phyloP scores from a whole-genome alignment of 2,113 vertebrate genomes.

The Barnardius zonarius region DNA sequence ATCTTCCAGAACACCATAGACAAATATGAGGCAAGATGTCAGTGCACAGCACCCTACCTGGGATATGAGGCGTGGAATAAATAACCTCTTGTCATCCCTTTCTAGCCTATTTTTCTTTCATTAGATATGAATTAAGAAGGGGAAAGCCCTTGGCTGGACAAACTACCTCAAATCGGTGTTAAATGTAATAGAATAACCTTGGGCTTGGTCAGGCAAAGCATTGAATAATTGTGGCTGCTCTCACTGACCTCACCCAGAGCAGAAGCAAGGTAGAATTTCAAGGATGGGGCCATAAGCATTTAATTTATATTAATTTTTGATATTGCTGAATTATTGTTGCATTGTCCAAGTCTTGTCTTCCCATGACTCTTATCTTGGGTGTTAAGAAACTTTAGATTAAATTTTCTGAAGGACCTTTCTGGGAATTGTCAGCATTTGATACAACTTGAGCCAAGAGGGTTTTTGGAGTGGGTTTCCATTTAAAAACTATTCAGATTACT shows the following conservation, averaged over 20 bases:
- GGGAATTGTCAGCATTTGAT: neutral
- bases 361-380: neutral
- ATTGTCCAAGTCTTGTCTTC: neutral
- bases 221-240: neutral
- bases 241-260: neutral
- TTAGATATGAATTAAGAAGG: neutral
- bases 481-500: neutral
- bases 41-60: neutral
- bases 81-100: neutral
- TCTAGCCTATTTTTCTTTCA: neutral
- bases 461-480: neutral
- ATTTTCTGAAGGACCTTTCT: neutral
- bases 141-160: neutral
- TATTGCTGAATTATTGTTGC: neutral
- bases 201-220: neutral
- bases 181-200: neutral
- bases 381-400: neutral
- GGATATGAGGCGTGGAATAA: neutral
- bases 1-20: neutral
- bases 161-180: neutral
- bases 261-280: neutral
- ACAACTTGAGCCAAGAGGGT: neutral
- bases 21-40: neutral
- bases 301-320: neutral
- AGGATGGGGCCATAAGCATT: neutral